These are phyloP conservation scores for Coboldia fuscipes DNA, from an alignment of 1,140 invertebrate species.

Conservation along the genomic window DNA sequence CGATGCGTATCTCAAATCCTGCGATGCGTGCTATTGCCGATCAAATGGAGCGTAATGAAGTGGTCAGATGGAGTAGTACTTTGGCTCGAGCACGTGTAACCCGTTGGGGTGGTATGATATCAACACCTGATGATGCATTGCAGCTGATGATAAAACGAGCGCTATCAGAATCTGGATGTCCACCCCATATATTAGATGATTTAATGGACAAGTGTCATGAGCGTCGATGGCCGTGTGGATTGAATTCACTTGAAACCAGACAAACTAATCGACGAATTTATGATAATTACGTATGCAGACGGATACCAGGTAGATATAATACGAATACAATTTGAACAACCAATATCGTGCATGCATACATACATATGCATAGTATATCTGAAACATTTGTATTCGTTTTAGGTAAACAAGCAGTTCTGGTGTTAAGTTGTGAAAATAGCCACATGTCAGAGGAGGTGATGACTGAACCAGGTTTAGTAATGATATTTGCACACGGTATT, in stretches of 20 bases:
- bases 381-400: no score
- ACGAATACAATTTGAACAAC: not conserved
- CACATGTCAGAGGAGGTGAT: slow-evolving; percentile 93
- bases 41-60: slow-evolving; percentile 82
- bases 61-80: slow-evolving; percentile 74
- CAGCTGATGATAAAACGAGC: slow-evolving; percentile 84
- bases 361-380: no score
- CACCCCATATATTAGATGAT: slow-evolving; percentile 76
- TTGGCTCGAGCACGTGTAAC: slow-evolving; percentile 72
- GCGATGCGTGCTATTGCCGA: slow-evolving; percentile 72
- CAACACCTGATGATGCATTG: slow-evolving; percentile 80
- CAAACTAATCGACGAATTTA: slow-evolving; percentile 73
- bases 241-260: slow-evolving; percentile 80
- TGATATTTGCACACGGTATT: slow-evolving; percentile 97
- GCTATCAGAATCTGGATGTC: slow-evolving; percentile 78
- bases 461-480: slow-evolving; percentile 87
- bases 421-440: slow-evolving; percentile 81
- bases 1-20: slow-evolving; percentile 74
- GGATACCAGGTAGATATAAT: slow-evolving; percentile 48
- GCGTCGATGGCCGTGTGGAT: slow-evolving; percentile 75
- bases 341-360: no score
- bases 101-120: slow-evolving; percentile 94
- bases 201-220: slow-evolving; percentile 96
- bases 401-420: slow-evolving; percentile 78
- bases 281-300: slow-evolving; percentile 83